A percentile compares a stretch with the other conserved stretches of the same genome.
Evolutionary conservation across 2,797 vertebrate genomes (phyloP).

Genomic region (Spheniscus humboldti): DNA sequence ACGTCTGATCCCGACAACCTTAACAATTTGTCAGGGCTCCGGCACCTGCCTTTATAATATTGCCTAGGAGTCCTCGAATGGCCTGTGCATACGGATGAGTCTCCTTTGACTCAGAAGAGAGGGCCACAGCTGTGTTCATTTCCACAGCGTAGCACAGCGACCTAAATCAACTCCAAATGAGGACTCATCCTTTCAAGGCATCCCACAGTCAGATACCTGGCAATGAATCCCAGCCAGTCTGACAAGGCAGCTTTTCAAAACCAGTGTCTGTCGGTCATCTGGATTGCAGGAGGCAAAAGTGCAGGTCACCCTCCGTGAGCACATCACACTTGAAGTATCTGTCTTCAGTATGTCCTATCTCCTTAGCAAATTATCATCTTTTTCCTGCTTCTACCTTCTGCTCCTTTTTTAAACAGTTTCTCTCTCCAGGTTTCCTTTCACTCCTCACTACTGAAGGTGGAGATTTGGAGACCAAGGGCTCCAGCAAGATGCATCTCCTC

Average conservation of each 20-base stretch:
- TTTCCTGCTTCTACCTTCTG: background rate
- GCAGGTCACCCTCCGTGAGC: background rate
- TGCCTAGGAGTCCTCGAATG: background rate
- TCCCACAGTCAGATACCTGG: rapidly evolving
- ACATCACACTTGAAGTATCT: background rate
- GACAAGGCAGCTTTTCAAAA: background rate
- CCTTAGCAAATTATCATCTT: background rate
- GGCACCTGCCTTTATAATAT: background rate
- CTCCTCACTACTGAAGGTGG: rapidly evolving
- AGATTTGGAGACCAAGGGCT: background rate
- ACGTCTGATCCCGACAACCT: background rate
- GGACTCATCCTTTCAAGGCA: background rate
- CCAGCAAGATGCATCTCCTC: background rate
- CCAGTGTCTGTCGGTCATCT: background rate
- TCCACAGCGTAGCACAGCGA: background rate
- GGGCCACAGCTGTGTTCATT: background rate
- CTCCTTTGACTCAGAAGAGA: background rate
- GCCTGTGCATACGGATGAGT: background rate
- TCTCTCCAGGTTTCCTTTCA: background rate
- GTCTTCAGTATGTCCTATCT: background rate
- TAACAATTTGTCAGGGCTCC: slow-evolving; percentile 31
- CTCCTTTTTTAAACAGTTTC: background rate
- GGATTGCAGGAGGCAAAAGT: background rate
- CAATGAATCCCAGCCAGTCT: background rate
- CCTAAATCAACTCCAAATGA: background rate